Evolutionary conservation across 1,140 invertebrate species (phyloP).

Genomic region (Danaus plexippus): DNA sequence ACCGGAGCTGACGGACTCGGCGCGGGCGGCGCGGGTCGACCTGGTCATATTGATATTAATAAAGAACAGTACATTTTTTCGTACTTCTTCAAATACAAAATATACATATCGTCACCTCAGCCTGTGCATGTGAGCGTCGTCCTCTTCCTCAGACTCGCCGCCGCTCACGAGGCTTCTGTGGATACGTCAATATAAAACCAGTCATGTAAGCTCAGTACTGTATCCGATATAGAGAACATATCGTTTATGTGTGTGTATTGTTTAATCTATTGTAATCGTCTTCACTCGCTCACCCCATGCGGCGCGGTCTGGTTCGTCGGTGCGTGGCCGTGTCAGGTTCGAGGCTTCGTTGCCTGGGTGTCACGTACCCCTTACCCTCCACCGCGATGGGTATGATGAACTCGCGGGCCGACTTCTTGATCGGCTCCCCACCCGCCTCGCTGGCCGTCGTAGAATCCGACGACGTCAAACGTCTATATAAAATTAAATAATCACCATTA

Average conservation of each 20-base stretch:
- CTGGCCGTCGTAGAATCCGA: constrained; percentile 38
- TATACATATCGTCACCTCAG: constrained; percentile 70
- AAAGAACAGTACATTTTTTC: constrained; percentile 1
- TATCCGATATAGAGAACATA: background rate
- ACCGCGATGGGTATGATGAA: constrained; percentile 93
- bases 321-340: constrained; percentile 78
- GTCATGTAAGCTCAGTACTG: too few relatives aligned
- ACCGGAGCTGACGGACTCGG: constrained; percentile 88
- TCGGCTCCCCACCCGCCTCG: constrained; percentile 76
- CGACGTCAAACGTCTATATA: constrained; percentile 46
- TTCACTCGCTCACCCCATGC: constrained; percentile 61
- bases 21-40: constrained; percentile 80
- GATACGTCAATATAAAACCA: constrained; percentile 12
- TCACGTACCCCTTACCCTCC: constrained; percentile 89
- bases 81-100: constrained; percentile 3
- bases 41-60: constrained; percentile 46
- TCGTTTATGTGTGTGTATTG: background rate
- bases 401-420: constrained; percentile 89
- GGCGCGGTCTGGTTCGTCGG: constrained; percentile 58
- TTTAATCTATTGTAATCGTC: background rate
- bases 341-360: constrained; percentile 81
- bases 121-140: constrained; percentile 80
- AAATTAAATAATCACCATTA: too few relatives aligned
- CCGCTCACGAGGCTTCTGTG: constrained; percentile 77
- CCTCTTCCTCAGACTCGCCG: constrained; percentile 82